Percentiles rank a stretch among this genome's conserved stretches.
phyloP scores from a whole-genome alignment of 2,797 vertebrate species.

The Tadarida brasiliensis region DNA sequence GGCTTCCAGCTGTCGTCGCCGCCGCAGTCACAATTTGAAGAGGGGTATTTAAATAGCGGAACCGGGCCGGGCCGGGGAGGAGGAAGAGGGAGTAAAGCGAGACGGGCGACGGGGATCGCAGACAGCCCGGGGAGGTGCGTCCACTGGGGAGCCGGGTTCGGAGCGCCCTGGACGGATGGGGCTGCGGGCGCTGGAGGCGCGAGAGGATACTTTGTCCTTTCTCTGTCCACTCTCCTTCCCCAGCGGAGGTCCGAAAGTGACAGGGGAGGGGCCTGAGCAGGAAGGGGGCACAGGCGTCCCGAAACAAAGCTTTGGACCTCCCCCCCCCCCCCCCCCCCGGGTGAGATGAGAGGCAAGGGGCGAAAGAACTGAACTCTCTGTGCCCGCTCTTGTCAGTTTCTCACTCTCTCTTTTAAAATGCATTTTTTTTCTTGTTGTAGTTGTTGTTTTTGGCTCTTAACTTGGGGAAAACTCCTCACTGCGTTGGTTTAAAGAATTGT shows the following conservation, averaged over 20 bases:
- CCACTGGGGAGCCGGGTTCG: not conserved
- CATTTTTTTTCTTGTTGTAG: not conserved
- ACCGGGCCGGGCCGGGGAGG: not conserved
- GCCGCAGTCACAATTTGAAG: conserved; percentile 45
- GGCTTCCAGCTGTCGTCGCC: conserved; percentile 35
- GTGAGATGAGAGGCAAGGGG: not conserved
- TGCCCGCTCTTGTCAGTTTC: conserved; percentile 40
- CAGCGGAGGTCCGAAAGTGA: not conserved
- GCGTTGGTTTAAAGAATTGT: conserved; percentile 1
- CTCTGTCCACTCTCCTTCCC: not conserved
- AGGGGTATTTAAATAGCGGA: conserved; percentile 69
- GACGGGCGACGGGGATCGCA: not conserved
- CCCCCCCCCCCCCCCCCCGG: not conserved
- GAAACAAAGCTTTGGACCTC: conserved; percentile 73
- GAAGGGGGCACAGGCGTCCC: not conserved
- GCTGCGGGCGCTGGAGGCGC: conserved; percentile 42
- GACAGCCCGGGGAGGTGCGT: not conserved
- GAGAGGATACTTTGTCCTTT: conserved; percentile 12
- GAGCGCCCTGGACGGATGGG: not conserved
- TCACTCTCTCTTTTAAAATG: conserved; percentile 24
- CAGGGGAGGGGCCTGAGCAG: conserved; percentile 1
- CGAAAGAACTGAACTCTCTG: conserved; percentile 58
- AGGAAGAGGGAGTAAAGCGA: not conserved
- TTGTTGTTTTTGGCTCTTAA: not conserved
- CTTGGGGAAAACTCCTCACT: conserved; percentile 39